phyloP scores from a whole-genome alignment of 2,888 invertebrate species.

The Sesamia inferens region DNA sequence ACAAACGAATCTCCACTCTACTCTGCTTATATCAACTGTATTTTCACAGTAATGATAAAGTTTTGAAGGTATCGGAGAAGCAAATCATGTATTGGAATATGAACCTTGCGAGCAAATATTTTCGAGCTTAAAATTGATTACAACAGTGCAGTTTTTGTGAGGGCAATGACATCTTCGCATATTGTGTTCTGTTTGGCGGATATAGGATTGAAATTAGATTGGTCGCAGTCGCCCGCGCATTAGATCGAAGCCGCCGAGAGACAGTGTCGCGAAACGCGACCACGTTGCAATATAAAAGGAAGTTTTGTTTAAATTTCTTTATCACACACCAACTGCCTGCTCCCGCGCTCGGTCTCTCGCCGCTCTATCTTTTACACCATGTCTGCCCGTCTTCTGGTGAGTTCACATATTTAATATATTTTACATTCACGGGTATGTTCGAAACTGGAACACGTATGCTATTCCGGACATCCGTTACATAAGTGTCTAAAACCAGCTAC shows the following conservation, averaged over 20 bases:
- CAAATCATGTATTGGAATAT: constrained; percentile 50
- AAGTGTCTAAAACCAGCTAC: neutral
- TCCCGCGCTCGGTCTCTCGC: constrained; percentile 80
- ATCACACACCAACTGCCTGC: constrained; percentile 84
- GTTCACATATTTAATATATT: constrained; percentile 64
- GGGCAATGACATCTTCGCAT: constrained; percentile 39
- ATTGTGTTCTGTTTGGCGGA: constrained; percentile 62
- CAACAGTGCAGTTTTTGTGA: constrained; percentile 48
- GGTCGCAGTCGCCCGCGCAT: constrained; percentile 57
- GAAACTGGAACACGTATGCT: constrained; percentile 28
- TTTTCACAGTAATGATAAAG: constrained; percentile 73
- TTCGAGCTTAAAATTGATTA: constrained; percentile 68
- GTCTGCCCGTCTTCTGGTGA: constrained; percentile 89
- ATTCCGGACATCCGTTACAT: constrained; percentile 20
- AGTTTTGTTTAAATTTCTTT: constrained; percentile 88
- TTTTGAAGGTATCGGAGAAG: constrained; percentile 56
- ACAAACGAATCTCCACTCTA: constrained; percentile 70
- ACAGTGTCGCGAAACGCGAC: constrained; percentile 88
- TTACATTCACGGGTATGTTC: constrained; percentile 12
- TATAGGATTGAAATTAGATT: constrained; percentile 68
- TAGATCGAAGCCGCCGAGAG: constrained; percentile 77
- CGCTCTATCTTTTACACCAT: constrained; percentile 76
- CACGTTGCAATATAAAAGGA: constrained; percentile 90
- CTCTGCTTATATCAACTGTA: constrained; percentile 65
- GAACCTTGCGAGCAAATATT: constrained; percentile 58